Evolutionary conservation across 2,888 invertebrate species (phyloP).

Genomic region (Octonoba sinensis): DNA sequence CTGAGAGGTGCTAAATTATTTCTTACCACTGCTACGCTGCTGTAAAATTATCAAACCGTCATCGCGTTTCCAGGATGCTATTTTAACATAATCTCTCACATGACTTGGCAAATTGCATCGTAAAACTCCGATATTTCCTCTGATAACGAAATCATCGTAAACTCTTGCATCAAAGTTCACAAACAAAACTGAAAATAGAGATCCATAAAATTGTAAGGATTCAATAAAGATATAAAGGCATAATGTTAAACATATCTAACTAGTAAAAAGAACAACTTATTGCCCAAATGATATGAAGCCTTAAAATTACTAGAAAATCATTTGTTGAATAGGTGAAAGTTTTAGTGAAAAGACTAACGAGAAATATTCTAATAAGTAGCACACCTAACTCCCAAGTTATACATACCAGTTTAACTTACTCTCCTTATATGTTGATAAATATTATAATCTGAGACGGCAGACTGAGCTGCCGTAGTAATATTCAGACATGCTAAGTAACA

Average conservation of each 20-base stretch:
- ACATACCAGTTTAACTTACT: too few species aligned
- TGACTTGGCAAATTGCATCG: slow-evolving; percentile 73
- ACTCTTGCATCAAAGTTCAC: slow-evolving; percentile 90
- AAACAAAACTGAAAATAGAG: slow-evolving; percentile 78
- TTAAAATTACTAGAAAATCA: too few species aligned
- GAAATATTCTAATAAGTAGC: too few species aligned
- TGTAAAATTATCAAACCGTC: slow-evolving; percentile 45
- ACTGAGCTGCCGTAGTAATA: too few species aligned
- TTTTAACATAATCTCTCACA: slow-evolving; percentile 61
- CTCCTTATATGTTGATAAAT: too few species aligned
- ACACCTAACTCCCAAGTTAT: too few species aligned
- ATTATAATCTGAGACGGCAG: too few species aligned
- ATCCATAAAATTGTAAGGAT: not conserved
- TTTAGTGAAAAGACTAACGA: too few species aligned
- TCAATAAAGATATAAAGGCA: not conserved
- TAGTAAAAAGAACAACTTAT: too few species aligned
- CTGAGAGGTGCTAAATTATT: not conserved
- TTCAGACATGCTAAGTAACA: too few species aligned
- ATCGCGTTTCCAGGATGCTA: slow-evolving; percentile 63
- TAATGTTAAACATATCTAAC: not conserved
- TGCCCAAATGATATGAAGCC: too few species aligned
- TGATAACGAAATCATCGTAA: slow-evolving; percentile 90
- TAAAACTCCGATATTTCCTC: slow-evolving; percentile 90
- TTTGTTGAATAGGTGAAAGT: too few species aligned
- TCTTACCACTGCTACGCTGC: slow-evolving; percentile 39